phyloP scores from a whole-genome alignment of 2,113 vertebrate species.

The Boleophthalmus pectinirostris region DNA sequence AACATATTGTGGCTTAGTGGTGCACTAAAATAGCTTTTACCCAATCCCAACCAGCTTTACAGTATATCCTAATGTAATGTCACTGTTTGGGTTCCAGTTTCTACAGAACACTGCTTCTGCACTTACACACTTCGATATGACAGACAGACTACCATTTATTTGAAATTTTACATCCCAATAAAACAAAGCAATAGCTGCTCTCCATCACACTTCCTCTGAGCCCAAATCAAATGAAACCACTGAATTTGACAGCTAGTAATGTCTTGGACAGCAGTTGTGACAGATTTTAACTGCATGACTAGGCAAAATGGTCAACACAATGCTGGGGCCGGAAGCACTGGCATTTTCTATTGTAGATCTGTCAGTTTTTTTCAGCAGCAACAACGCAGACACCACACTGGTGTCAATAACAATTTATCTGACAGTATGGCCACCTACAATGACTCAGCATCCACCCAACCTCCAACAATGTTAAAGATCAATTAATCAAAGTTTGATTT shows the following conservation, averaged over 20 bases:
- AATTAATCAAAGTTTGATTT: too few relatives aligned
- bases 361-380: slow-evolving; percentile 2
- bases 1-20: background rate
- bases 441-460: background rate
- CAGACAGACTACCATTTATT: slow-evolving; percentile 16
- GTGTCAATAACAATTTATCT: background rate
- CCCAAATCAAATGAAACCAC: slow-evolving; percentile 29
- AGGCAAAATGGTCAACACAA: slow-evolving; percentile 28
- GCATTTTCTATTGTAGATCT: slow-evolving; percentile 14
- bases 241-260: slow-evolving; percentile 35
- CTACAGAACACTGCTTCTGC: background rate
- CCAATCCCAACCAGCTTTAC: background rate
- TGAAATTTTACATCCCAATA: slow-evolving; percentile 1
- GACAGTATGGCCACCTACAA: background rate
- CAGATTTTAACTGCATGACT: slow-evolving; percentile 40
- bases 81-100: background rate
- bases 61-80: background rate
- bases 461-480: background rate
- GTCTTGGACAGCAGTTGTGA: slow-evolving; percentile 35
- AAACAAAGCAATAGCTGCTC: slow-evolving; percentile 25
- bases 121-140: slow-evolving; percentile 21
- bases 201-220: slow-evolving; percentile 16
- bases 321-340: slow-evolving; percentile 24
- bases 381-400: background rate
- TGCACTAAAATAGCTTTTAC: background rate